Conservation (phyloP, 2,888 invertebrate genomes). For the Andrena bicolor region DNA sequence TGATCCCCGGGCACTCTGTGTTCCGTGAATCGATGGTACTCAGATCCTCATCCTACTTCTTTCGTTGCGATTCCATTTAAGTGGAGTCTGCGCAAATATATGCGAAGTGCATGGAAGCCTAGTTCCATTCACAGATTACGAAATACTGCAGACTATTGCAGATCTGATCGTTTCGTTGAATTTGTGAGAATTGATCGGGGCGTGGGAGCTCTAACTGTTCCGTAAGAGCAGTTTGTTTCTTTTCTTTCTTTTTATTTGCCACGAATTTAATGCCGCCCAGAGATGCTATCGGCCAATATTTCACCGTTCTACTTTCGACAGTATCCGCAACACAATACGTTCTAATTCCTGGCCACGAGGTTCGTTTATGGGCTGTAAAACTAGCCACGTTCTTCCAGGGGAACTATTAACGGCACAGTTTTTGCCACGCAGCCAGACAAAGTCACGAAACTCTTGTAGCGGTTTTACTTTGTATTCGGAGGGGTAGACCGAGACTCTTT, state of each 20-base stretch:
- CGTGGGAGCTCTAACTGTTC: neutral
- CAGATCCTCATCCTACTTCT: neutral
- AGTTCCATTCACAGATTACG: too few species aligned
- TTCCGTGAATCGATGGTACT: neutral
- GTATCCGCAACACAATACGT: constrained; percentile 58
- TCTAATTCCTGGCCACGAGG: constrained; percentile 53
- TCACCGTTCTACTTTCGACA: constrained; percentile 61
- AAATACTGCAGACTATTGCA: too few species aligned
- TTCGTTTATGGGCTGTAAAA: constrained; percentile 63
- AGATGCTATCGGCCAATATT: constrained; percentile 46
- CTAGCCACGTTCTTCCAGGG: constrained; percentile 56
- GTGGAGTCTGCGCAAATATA: too few species aligned
- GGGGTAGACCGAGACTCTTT: constrained; percentile 9
- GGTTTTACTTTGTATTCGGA: constrained; percentile 49
- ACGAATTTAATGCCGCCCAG: constrained; percentile 19
- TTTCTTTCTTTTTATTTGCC: neutral
- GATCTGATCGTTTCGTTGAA: neutral
- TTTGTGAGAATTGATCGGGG: neutral
- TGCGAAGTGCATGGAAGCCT: too few species aligned
- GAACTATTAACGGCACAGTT: constrained; percentile 62
- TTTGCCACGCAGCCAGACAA: constrained; percentile 44
- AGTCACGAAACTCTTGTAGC: constrained; percentile 62
- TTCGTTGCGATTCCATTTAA: neutral
- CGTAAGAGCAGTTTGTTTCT: neutral
- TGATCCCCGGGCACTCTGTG: neutral